A percentile compares a stretch with the other conserved stretches of the same genome.
Evolutionary conservation across 2,797 vertebrate genomes (phyloP).

Genomic region (Muscicapa striata): DNA sequence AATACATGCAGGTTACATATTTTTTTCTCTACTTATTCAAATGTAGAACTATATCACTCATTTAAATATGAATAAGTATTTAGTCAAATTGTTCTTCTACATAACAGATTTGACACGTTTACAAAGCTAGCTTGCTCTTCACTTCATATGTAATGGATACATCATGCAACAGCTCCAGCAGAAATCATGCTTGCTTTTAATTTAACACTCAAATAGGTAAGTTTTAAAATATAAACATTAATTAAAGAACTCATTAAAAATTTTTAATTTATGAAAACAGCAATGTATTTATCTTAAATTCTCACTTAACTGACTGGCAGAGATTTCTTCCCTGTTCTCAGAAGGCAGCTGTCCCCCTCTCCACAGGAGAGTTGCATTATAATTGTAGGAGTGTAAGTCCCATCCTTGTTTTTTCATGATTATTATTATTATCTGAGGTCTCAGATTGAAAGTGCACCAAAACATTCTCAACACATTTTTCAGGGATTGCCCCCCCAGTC

Average conservation of each 20-base stretch:
- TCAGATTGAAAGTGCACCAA: not conserved
- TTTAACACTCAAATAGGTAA: not conserved
- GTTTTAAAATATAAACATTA: not conserved
- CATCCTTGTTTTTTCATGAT: not conserved
- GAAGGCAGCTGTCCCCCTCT: not conserved
- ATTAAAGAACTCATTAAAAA: not conserved
- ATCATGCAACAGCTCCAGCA: not conserved
- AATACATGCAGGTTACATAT: not conserved
- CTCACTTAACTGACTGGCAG: not conserved
- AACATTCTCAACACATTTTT: not conserved
- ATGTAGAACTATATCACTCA: not conserved
- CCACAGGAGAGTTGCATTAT: not conserved
- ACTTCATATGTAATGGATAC: not conserved
- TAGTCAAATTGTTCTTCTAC: not conserved
- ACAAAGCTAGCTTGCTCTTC: not conserved
- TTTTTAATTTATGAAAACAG: not conserved
- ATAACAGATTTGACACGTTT: not conserved
- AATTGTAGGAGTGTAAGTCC: not conserved
- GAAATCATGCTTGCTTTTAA: not conserved
- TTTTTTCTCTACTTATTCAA: not conserved
- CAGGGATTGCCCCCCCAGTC: not conserved
- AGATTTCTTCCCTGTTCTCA: not conserved
- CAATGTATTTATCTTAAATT: not conserved
- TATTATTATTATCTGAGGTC: not conserved
- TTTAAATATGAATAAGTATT: not conserved